Base-by-base conservation (phyloP, 1,140 invertebrate genomes). In the Spodoptera frugiperda region DNA sequence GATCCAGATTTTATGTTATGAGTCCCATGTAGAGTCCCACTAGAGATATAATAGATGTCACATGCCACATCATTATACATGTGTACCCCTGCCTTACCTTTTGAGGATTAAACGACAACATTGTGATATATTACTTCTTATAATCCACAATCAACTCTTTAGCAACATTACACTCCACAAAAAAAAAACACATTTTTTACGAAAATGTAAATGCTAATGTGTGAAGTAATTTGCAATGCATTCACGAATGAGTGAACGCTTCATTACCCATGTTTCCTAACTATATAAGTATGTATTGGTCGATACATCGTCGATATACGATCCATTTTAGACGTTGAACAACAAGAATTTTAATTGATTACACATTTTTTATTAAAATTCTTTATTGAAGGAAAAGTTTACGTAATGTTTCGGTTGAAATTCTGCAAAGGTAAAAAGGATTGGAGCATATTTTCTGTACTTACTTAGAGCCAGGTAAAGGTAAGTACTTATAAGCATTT, bases 191-290 rank as follows among this genome's bases (percentile, higher is more conserved):
- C 5, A 25, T 14, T 65, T 19, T 65, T 65, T 48, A 65, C 44
- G 61, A 65, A 65, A 49, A 44, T 65, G 44, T 25, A 65, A 65
- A 48, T 15, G 14, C 48, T 6, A 65, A 11, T 19, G n/a, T 49
- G 2, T 39, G 0, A n/a, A 39, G 61, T 67, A 49, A 67, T 67
- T 67, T 67, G 63, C 49, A 67, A 67, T 48, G 19, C 63, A 67
- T 67, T 67, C 48, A 51, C 49, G 48, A 49, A 17, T n/a, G 8
- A 15, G 46, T 51, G 63, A 25, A 67, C 63, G 63, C 46, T 51
- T 51, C 63, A 51, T 51, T 67, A 25, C 21, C 1, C 46, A 15
- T 67, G 46, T 67, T 67, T 67, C 63, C 63, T 51, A 46, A 67
- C 46, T 61, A 39, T n/a, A n/a, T n/a, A n/a, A n/a, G n/a, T n/a